Evolutionary conservation across 2,888 invertebrate genomes (phyloP).

Genomic region (Seira musarum): DNA sequence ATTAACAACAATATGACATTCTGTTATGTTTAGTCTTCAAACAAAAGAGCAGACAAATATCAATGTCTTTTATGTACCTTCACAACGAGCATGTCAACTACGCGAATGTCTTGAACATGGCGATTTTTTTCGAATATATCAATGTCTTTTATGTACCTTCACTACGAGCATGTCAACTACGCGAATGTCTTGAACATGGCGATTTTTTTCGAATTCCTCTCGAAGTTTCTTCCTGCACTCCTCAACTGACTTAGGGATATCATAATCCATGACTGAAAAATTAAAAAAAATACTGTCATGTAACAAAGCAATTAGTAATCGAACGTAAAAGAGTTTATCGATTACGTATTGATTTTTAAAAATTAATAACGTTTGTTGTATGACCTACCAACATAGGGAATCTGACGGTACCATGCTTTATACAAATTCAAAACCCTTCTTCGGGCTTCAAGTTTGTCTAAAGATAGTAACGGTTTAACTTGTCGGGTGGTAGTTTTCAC

Average conservation of each 20-base stretch:
- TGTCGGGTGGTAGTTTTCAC: constrained; percentile 76
- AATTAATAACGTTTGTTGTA: too few relatives aligned
- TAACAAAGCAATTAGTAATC: background rate
- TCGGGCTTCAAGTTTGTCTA: constrained; percentile 83
- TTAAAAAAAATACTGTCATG: background rate
- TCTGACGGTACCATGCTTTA: constrained; percentile 94
- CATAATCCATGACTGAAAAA: constrained; percentile 84
- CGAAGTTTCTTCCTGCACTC: constrained; percentile 83
- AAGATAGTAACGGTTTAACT: constrained; percentile 90
- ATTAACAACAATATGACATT: background rate
- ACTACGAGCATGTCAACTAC: constrained; percentile 93
- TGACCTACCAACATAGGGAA: constrained; percentile 87
- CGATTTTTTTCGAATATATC: constrained; percentile 86
- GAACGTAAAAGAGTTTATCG: too few relatives aligned
- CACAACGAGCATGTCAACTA: constrained; percentile 92
- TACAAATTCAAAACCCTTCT: constrained; percentile 89
- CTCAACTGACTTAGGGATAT: constrained; percentile 83
- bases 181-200: constrained; percentile 86
- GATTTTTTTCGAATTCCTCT: constrained; percentile 84
- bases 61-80: constrained; percentile 80
- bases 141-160: constrained; percentile 83
- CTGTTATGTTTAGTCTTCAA: background rate
- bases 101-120: constrained; percentile 86
- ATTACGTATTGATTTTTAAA: too few relatives aligned
- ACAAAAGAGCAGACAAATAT: background rate